Evolutionary conservation across 1,140 invertebrate species (phyloP).

Genomic region (Pristionchus pacificus): DNA sequence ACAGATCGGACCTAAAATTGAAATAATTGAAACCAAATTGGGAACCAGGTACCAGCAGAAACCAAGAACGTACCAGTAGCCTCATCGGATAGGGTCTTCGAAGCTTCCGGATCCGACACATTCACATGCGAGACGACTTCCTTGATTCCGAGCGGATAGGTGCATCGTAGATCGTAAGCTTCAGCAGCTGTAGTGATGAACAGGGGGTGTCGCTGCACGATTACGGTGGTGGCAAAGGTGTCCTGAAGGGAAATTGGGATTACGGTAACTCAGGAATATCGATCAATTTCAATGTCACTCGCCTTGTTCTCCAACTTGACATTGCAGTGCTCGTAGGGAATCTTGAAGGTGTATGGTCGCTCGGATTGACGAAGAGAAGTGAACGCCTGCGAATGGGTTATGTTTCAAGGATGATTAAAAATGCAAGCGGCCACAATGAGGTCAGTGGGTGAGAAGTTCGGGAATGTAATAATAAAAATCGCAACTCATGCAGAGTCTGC

Average conservation of each 20-base stretch:
- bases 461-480: no score
- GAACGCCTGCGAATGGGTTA: conserved; percentile 18
- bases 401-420: no score
- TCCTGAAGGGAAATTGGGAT: conserved; percentile 34
- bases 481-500: no score
- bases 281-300: not conserved
- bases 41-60: not conserved
- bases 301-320: conserved; percentile 43
- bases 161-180: conserved; percentile 45
- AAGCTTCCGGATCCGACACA: conserved; percentile 38
- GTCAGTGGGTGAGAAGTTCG: no score
- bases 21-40: no score
- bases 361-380: conserved; percentile 18
- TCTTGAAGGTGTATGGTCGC: conserved; percentile 38
- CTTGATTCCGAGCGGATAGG: conserved; percentile 35
- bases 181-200: conserved; percentile 46
- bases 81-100: conserved; percentile 34
- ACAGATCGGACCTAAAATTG: conserved; percentile 33
- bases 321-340: conserved; percentile 45
- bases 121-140: conserved; percentile 40
- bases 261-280: not conserved
- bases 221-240: conserved; percentile 47
- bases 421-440: no score
- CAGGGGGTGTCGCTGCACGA: conserved; percentile 46
- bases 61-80: conserved; percentile 12